A percentile compares a stretch with the other conserved stretches of the same genome.
Evolutionary conservation across 2,113 vertebrate species (phyloP).

Genomic region (Verasper variegatus): DNA sequence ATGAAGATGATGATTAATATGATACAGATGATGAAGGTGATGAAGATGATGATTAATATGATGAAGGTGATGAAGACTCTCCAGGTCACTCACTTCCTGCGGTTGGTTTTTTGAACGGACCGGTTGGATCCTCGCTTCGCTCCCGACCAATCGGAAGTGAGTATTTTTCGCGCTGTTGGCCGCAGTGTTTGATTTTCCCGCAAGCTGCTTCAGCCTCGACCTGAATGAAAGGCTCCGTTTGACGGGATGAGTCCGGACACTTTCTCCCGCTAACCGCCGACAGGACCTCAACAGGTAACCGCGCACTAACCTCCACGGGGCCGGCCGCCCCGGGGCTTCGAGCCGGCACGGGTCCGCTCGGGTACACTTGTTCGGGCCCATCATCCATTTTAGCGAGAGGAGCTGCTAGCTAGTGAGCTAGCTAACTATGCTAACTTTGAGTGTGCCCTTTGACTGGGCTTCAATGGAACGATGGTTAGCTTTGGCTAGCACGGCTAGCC

Average conservation of each 20-base stretch:
- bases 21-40: too few relatives aligned
- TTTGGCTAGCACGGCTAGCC: slow-evolving; percentile 58
- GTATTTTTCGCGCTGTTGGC: slow-evolving; percentile 96
- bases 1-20: too few relatives aligned
- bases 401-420: slow-evolving; percentile 43
- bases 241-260: slow-evolving; percentile 68
- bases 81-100: slow-evolving; percentile 53
- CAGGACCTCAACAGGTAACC: slow-evolving; percentile 66
- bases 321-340: not conserved
- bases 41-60: too few relatives aligned
- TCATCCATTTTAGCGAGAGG: slow-evolving; percentile 69
- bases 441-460: slow-evolving; percentile 28
- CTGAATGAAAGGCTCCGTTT: slow-evolving; percentile 75
- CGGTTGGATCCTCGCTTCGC: slow-evolving; percentile 80
- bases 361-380: slow-evolving; percentile 44
- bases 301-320: not conserved
- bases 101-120: slow-evolving; percentile 87
- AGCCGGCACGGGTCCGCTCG: not conserved
- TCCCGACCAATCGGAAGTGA: slow-evolving; percentile 89
- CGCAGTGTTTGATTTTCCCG: slow-evolving; percentile 84
- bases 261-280: slow-evolving; percentile 53
- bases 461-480: slow-evolving; percentile 50
- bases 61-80: not conserved
- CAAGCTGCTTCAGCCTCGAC: slow-evolving; percentile 76
- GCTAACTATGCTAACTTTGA: slow-evolving; percentile 55